Base-by-base conservation (phyloP, 2,888 invertebrate species). In the Campoplex capitator region DNA sequence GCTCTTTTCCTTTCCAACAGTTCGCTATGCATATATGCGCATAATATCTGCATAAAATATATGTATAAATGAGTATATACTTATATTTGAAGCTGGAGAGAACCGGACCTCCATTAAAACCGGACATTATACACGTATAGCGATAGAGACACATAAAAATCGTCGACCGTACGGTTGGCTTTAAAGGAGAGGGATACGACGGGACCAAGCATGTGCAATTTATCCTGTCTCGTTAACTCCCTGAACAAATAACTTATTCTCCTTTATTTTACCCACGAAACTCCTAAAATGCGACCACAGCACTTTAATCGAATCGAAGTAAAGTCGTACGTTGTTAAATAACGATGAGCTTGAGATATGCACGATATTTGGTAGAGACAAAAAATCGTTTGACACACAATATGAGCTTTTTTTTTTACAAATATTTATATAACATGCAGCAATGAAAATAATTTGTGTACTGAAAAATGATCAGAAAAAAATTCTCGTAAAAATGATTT, bases 41-140 rank as follows among this genome's bases (percentile, higher is more conserved):
- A 56, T 48, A 71, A 42, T 75, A 75, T 65, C 62, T 71, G 45
- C 42, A 80, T 62, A 62, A 56, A 48, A 62, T 58, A 73, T 45
- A 73, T 58, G 38, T 28, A 32, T 38, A 45, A 45, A 62, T 35
- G 65, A n/a, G 77, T 45, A 7, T 74, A 9, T 32, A 23, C 58
- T 23, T 38, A 28, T 48, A 58, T 32, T 56, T 45, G 18, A 45
- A 65, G 38, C 35, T 71, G 18, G 23, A 16, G 28, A 51, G 54
- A 70, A 48, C 70, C 62, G 68, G 81, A 78, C 62, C 42, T 77
- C 78, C 78, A 78, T 87, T 84, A 81, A 81, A 76, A 65, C 68
- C 51, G 73, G 54, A 68, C 83, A 73, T 80, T 28, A 45, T 71
- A n/a, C 23, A 35, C 18, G 51, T 74, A 28, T 65, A 23, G 28